Base-by-base conservation (phyloP, 1,140 invertebrate species). In the Drosophila suzukii region DNA sequence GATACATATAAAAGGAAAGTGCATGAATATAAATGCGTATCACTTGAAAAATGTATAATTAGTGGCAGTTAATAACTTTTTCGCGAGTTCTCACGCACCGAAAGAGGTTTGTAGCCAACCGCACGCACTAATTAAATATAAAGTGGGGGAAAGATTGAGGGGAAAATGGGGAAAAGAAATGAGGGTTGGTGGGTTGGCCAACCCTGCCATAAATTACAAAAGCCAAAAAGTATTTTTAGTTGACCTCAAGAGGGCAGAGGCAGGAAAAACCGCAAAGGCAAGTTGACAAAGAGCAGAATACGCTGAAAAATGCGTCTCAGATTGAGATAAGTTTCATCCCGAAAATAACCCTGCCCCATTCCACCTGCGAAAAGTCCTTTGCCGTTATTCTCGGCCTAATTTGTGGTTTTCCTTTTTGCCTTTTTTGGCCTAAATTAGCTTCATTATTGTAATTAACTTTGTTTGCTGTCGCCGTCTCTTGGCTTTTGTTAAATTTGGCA, bases 371-470 rank as follows among this genome's bases (percentile, higher is more conserved):
- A 79, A 81, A 71, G 38, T 76, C 65, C 65, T 76, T 81, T 44
- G 46, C 59, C 65, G 44, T 71, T 81, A 63, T 75, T 63, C 55
- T 59, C 71, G 71, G 53, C 75, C 78, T 81, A 81, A 78, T 78
- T 81, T 82, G 68, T 82, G 79, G 74, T 78, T 82, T 78, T 82
- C 50, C 74, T 66, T 74, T 75, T 82, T 67, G 79, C 74, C 66
- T 78, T 66, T 57, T 73, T 68, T 43, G 74, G 62, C 51, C 75
- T 47, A 79, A 83, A 83, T 83, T 83, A 75, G 80, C 80, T 83
- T 83, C 75, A 83, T 83, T 83, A 83, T 83, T 78, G 75, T 83
- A 83, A 83, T 83, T 83, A 83, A 83, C 80, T 83, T 83, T 75
- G 55, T 75, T 53, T 59, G 58, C 55, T 20, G 36, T 30, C 39